Conservation (phyloP, 2,797 vertebrate genomes). For the Masticophis lateralis region DNA sequence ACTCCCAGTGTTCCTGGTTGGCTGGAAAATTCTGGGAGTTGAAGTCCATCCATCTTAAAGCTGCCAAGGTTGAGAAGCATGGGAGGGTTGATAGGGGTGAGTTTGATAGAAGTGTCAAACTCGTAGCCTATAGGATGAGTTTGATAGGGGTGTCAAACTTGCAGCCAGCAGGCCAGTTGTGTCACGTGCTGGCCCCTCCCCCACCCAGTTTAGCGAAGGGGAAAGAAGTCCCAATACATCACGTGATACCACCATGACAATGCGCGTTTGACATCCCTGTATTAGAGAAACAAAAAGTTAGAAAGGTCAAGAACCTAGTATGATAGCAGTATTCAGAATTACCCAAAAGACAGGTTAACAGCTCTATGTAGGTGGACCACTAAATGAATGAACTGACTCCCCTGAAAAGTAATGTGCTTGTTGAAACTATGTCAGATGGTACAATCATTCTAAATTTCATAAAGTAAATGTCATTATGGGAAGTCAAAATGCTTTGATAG, state of each 20-base stretch:
- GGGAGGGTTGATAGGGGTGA: too few relatives aligned
- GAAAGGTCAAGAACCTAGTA: neutral
- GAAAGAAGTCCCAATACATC: too few relatives aligned
- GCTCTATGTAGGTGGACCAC: neutral
- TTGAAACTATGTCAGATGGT: neutral
- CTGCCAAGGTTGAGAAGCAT: neutral
- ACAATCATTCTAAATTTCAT: neutral
- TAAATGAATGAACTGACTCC: neutral
- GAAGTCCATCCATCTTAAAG: neutral
- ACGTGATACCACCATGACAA: too few relatives aligned
- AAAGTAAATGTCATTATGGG: neutral
- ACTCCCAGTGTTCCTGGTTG: neutral
- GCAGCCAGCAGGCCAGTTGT: too few relatives aligned
- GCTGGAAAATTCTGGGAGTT: neutral
- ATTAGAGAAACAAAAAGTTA: neutral
- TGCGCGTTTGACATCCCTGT: neutral
- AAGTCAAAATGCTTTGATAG: neutral
- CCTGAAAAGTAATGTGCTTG: neutral
- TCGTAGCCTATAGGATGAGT: too few relatives aligned
- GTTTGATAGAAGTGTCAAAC: too few relatives aligned
- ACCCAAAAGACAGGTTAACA: neutral
- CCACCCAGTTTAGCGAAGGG: too few relatives aligned
- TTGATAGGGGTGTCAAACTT: too few relatives aligned
- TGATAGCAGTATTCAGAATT: neutral
- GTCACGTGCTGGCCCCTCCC: too few relatives aligned